Evolutionary conservation across 2,113 vertebrate species (phyloP).

Genomic region (Pterophyllum scalare): DNA sequence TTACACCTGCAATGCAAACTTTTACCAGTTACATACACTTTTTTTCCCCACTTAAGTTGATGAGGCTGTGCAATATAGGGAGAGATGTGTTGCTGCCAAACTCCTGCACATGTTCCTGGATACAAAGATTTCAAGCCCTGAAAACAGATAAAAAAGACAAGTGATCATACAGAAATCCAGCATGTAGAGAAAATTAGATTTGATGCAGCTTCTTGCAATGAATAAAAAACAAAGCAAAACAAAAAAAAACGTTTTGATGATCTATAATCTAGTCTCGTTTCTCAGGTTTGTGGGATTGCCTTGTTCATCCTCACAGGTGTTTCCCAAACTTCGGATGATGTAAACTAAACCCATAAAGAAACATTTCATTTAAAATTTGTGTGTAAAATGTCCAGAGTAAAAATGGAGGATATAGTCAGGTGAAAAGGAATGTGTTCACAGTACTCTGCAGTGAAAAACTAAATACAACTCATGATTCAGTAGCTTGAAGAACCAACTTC

Average conservation of each 20-base stretch:
- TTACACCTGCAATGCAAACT: neutral
- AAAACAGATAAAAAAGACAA: conserved; percentile 22
- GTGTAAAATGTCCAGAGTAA: neutral
- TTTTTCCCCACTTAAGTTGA: neutral
- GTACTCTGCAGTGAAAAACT: neutral
- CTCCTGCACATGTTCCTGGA: neutral
- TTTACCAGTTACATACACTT: conserved; percentile 14
- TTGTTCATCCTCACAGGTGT: neutral
- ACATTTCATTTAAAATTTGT: neutral
- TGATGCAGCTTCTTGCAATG: neutral
- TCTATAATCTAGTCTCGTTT: neutral
- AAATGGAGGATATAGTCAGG: neutral
- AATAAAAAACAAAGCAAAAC: too few species aligned
- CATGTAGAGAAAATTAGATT: neutral
- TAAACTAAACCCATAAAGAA: neutral
- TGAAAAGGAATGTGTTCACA: neutral
- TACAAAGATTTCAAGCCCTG: conserved; percentile 50
- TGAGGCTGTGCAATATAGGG: conserved; percentile 4
- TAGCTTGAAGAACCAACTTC: too few species aligned
- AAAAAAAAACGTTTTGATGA: too few species aligned
- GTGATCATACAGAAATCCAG: neutral
- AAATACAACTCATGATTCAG: neutral
- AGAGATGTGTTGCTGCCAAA: conserved; percentile 10
- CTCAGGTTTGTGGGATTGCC: neutral
- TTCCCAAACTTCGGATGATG: neutral